A percentile compares a stretch with the other conserved stretches of the same genome.
Evolutionary conservation across 2,888 invertebrate species (phyloP).

Genomic region (Eristalis pertinax): DNA sequence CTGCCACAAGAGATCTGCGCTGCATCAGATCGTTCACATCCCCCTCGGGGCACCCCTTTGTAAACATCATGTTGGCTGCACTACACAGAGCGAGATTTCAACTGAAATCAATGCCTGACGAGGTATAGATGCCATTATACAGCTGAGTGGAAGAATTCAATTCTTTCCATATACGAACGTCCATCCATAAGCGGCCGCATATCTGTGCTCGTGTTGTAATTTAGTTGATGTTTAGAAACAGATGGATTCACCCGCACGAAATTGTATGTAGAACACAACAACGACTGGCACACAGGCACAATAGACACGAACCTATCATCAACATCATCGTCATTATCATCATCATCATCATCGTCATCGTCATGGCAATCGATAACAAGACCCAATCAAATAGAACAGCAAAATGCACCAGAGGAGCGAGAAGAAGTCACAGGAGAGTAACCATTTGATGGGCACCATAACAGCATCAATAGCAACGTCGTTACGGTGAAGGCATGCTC

Average conservation of each 20-base stretch:
- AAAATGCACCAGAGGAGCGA: neutral
- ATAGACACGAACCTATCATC: slow-evolving; percentile 64
- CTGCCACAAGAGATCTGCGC: neutral
- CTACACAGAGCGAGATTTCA: slow-evolving; percentile 51
- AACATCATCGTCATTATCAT: slow-evolving; percentile 59
- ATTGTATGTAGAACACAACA: slow-evolving; percentile 1
- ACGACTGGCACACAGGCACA: neutral
- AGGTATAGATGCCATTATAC: slow-evolving; percentile 52
- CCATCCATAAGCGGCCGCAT: neutral
- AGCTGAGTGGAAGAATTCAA: slow-evolving; percentile 35
- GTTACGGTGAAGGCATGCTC: slow-evolving; percentile 18
- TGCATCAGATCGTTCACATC: slow-evolving; percentile 44
- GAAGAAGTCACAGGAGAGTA: slow-evolving; percentile 12
- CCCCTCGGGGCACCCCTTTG: slow-evolving; percentile 47
- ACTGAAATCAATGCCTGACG: slow-evolving; percentile 67
- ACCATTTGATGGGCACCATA: slow-evolving; percentile 32
- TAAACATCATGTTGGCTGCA: slow-evolving; percentile 28
- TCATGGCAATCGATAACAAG: slow-evolving; percentile 49
- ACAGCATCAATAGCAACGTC: slow-evolving; percentile 36
- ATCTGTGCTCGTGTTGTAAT: slow-evolving; percentile 51
- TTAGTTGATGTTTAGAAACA: slow-evolving; percentile 62
- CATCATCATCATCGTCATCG: slow-evolving; percentile 33
- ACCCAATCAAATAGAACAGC: slow-evolving; percentile 43
- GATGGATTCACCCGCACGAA: slow-evolving; percentile 63
- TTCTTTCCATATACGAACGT: slow-evolving; percentile 2